phyloP scores from a whole-genome alignment of 1,140 invertebrate species.

The Leucophenga varia region DNA sequence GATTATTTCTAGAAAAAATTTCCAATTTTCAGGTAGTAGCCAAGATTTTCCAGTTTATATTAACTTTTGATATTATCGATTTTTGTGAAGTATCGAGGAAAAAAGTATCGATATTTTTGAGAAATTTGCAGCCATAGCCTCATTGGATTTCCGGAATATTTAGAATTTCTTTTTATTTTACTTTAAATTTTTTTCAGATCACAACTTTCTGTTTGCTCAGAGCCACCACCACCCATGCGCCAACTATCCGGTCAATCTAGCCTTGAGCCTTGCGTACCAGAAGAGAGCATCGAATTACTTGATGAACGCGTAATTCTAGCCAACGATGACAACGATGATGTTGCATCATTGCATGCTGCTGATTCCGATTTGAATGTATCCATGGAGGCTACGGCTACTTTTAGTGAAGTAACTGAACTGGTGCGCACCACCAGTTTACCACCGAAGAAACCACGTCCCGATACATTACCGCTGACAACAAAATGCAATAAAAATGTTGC shows the following conservation, averaged over 20 bases:
- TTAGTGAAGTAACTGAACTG: conserved; percentile 26
- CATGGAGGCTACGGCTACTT: conserved; percentile 8
- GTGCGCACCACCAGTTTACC: conserved; percentile 11
- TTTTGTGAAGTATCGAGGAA: no score
- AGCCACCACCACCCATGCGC: conserved; percentile 44
- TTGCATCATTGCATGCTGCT: no score
- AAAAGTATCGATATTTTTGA: no score
- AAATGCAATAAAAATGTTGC: conserved; percentile 17
- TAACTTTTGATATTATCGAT: no score
- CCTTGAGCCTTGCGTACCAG: conserved; percentile 49
- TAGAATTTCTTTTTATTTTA: no score
- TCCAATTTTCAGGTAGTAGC: no score
- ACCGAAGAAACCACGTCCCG: conserved; percentile 42
- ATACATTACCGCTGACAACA: conserved; percentile 30
- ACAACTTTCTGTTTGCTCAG: conserved; percentile 52
- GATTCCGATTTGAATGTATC: no score
- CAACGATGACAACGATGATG: background rate
- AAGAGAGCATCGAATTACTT: conserved; percentile 33
- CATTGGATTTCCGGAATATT: no score
- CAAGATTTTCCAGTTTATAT: no score
- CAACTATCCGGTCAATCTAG: conserved; percentile 54
- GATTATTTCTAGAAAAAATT: conserved; percentile 1
- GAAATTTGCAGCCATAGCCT: no score
- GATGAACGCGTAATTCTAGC: conserved; percentile 25
- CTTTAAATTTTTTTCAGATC: no score